phyloP scores from a whole-genome alignment of 2,888 invertebrate genomes.

The Electrophaes corylata region DNA sequence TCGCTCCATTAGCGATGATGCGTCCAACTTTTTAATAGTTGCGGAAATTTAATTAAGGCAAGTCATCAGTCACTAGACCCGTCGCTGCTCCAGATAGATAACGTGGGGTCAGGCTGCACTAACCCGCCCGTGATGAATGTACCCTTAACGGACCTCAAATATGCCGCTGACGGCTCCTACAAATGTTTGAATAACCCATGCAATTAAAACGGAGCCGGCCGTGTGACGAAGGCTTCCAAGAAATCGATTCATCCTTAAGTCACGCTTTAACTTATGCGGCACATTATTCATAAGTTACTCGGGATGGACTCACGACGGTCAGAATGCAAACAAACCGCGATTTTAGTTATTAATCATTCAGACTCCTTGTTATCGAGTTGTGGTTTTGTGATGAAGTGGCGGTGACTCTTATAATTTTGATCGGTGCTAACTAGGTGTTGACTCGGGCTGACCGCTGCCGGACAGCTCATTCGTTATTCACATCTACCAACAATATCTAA shows the following conservation, averaged over 20 bases:
- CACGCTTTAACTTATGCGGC: constrained; percentile 59
- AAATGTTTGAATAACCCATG: constrained; percentile 74
- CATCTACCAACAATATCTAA: constrained; percentile 27
- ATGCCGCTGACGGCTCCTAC: constrained; percentile 69
- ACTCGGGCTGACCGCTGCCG: constrained; percentile 50
- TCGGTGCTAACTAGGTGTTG: constrained; percentile 68
- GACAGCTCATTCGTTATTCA: constrained; percentile 64
- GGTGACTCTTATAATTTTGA: constrained; percentile 70
- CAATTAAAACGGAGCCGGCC: constrained; percentile 60
- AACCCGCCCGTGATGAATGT: constrained; percentile 77
- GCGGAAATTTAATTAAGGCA: constrained; percentile 79
- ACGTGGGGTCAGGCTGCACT: constrained; percentile 79
- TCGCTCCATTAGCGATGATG: constrained; percentile 51
- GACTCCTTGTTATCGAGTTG: constrained; percentile 72
- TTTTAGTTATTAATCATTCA: constrained; percentile 78
- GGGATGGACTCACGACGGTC: constrained; percentile 59
- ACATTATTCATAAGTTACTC: constrained; percentile 78
- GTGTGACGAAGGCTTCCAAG: constrained; percentile 56
- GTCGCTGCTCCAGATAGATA: constrained; percentile 79
- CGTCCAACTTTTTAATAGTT: constrained; percentile 55
- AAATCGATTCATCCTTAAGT: constrained; percentile 67
- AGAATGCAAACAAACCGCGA: constrained; percentile 73
- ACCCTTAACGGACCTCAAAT: constrained; percentile 78
- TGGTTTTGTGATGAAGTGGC: constrained; percentile 72
- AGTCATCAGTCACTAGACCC: constrained; percentile 80